Base-by-base conservation (phyloP, 2,113 vertebrate genomes). In the Channa maculata region DNA sequence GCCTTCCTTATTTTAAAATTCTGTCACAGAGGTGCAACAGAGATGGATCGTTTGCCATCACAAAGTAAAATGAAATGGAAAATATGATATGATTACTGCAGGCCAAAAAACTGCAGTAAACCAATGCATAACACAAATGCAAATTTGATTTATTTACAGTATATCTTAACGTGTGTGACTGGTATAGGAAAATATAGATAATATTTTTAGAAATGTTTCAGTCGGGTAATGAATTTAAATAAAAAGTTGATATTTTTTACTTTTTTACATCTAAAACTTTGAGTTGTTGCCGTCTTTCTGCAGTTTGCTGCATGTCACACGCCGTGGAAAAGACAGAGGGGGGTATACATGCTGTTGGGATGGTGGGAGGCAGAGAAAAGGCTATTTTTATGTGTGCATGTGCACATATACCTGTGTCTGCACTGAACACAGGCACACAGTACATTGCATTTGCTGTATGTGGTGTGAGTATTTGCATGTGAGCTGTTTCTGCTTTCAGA, bases 1-100 rank as follows among this genome's bases (percentile, higher is more conserved):
- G 15, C 46, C 4, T 9, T 45, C 4, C 14, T 60, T 44, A 48
- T 79, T 83, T 79, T n/a, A 65, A 24, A 52, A 70, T 58, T 74
- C 33, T 64, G 44, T 54, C 24, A 49, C 43, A 9, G 65, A 69
- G 34, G 24, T 71, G 43, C 12, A 69, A 62, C 11, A 43, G 33
- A 54, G n/a, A 60, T 55, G 33, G 55, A 65, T 64, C 36, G 71
- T 10, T 63, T 49, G 38, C 66, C 48, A 37, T 49, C 44, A 57
- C 49, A 81, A 74, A 76, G 34, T 39, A 43, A 49, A 39, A 57
- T 49, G 12, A 76, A 24, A 13, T 2, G 24, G 1, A 24, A 24
- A 24, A 24, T 24, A 24, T 24, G 24, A 24, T 24, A 24, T 24
- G 24, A 24, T 24, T 24, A 24, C 24, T 24, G 24, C 24, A 24